Evolutionary conservation across 2,888 invertebrate species (phyloP), one percentile per base, ranked within the genome.

Genomic region (Peribatodes rhomboidaria): DNA sequence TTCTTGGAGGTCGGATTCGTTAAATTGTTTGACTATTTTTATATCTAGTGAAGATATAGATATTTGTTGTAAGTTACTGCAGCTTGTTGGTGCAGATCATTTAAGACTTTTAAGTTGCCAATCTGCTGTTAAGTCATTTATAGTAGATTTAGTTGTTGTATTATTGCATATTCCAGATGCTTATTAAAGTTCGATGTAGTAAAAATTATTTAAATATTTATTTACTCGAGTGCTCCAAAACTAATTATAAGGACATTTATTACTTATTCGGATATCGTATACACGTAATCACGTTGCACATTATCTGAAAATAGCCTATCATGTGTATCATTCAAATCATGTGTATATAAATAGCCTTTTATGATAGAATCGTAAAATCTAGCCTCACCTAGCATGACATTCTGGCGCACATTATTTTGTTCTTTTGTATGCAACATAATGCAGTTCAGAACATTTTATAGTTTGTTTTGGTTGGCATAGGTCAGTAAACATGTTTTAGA

Each of bases 1-100:
- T 42, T 56, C 27, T 47, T 56, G 39, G 41, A 65, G 60, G 65
- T 56, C 60, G 20, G 39, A 31, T 44, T 37, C 35, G 35, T 46
- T 27, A n/a, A 39, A 14, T 50, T 52, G 33, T 52, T 59, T 39
- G 20, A 18, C 27, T 14, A 14, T 14, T n/a, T n/a, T n/a, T 13
- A 18, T 13, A 20, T 44, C 6, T 37, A 4, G 11, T 10, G 2
- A 13, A 13, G n/a, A 13, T 37, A n/a, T n/a, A 37, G 37, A 6
- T 13, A 14, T n/a, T 6, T 37, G 13, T 37, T 11, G 41, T 42
- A 16, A 14, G 39, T 9, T 41, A 41, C 7, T 41, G 39, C 39
- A 41, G 14, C 10, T 18, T 42, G 16, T 10, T 42, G 14, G 6
- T 37, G n/a, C 6, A 37, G 37, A 37, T 37, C 37, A 37, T 37